phyloP scores from a whole-genome alignment of 2,888 invertebrate genomes.

The Diloba caeruleocephala region DNA sequence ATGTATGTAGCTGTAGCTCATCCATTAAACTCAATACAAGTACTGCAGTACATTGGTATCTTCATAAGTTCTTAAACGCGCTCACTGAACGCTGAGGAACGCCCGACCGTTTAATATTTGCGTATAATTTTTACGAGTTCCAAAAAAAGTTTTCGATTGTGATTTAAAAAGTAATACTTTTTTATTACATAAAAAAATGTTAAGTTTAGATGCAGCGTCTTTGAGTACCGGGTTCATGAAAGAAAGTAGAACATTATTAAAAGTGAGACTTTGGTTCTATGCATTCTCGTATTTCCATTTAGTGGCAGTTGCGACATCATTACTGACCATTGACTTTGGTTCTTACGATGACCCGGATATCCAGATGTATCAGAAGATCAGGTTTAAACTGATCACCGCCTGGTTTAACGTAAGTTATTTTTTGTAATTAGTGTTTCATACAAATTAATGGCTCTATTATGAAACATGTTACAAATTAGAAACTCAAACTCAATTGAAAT shows the following conservation, averaged over 20 bases:
- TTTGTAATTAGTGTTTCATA: too few species aligned
- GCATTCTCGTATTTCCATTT: constrained; percentile 62
- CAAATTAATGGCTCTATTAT: too few species aligned
- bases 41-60: constrained; percentile 46
- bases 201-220: constrained; percentile 51
- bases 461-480: too few species aligned
- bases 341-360: constrained; percentile 67
- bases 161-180: too few species aligned
- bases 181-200: too few species aligned
- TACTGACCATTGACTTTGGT: constrained; percentile 74
- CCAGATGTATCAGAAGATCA: constrained; percentile 66
- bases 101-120: constrained; percentile 6
- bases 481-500: too few species aligned
- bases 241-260: constrained; percentile 64
- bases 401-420: constrained; percentile 82
- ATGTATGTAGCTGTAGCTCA: constrained; percentile 38
- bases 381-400: constrained; percentile 78
- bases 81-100: constrained; percentile 16
- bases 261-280: constrained; percentile 71
- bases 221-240: constrained; percentile 55
- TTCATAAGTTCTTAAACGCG: constrained; percentile 42
- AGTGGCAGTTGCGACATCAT: constrained; percentile 56
- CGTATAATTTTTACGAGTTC: constrained; percentile 1
- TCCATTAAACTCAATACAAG: constrained; percentile 49
- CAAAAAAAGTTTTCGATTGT: background rate